A percentile compares a stretch with the other conserved stretches of the same genome.
Evolutionary conservation across 1,140 invertebrate species (phyloP).

Genomic region (Phymorhynchus buccinoides): DNA sequence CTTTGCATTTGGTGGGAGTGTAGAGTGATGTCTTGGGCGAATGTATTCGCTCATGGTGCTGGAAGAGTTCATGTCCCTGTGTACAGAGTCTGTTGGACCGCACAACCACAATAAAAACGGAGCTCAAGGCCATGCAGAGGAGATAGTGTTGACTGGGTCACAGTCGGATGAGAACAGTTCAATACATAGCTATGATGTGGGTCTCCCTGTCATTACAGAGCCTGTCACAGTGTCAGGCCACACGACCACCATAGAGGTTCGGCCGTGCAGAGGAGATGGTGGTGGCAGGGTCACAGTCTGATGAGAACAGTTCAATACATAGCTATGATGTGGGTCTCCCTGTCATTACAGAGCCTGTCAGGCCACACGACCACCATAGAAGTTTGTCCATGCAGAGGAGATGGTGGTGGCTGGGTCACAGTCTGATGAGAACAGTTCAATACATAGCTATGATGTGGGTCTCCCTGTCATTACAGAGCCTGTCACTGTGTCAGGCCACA

Average conservation of each 20-base stretch:
- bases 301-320: conserved; percentile 90
- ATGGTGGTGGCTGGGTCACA: conserved; percentile 95
- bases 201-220: no score
- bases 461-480: no score
- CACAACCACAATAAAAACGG: conserved; percentile 93
- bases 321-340: no score
- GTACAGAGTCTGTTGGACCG: conserved; percentile 92
- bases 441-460: no score
- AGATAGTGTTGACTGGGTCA: conserved; percentile 95
- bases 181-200: no score
- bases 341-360: conserved; percentile 88
- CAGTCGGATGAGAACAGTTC: no score
- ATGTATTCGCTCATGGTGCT: no score
- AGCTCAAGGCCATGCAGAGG: conserved; percentile 94
- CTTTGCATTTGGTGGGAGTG: no score
- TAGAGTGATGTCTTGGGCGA: no score
- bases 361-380: conserved; percentile 94
- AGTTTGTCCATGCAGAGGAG: conserved; percentile 95
- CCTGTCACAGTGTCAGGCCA: conserved; percentile 92
- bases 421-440: conserved; percentile 92
- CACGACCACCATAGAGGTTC: conserved; percentile 93
- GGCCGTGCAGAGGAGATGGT: conserved; percentile 95
- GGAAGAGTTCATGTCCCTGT: no score
- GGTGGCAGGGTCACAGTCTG: conserved; percentile 94
- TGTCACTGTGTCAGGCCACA: conserved; percentile 93